A percentile compares a stretch with the other conserved stretches of the same genome.
phyloP scores from a whole-genome alignment of 1,140 invertebrate species.

The Pogonus chalceus region DNA sequence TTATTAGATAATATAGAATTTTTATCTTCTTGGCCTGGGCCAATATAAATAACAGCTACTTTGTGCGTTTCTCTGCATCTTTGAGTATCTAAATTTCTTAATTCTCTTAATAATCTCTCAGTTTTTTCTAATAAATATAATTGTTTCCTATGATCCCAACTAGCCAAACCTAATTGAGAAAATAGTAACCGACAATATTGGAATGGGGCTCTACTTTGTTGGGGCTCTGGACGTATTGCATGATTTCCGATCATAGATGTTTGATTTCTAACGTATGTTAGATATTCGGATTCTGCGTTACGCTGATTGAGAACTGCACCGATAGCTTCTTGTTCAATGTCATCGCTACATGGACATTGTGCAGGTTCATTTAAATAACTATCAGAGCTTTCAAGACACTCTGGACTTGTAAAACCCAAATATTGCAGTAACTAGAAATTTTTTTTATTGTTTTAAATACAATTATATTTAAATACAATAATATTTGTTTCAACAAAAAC shows the following conservation, averaged over 20 bases:
- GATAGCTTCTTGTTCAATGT: conserved; percentile 73
- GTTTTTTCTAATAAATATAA: conserved; percentile 83
- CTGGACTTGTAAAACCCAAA: conserved; percentile 84
- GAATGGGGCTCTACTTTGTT: conserved; percentile 44
- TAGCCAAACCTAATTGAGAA: conserved; percentile 79
- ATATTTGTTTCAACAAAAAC: background rate
- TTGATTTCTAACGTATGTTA: conserved; percentile 21
- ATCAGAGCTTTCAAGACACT: conserved; percentile 67
- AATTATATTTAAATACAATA: conserved; percentile 3
- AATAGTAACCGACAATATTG: conserved; percentile 79
- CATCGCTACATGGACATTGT: conserved; percentile 52
- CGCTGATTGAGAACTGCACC: conserved; percentile 71
- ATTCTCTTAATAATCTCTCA: conserved; percentile 80
- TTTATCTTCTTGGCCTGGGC: conserved; percentile 92
- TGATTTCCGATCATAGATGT: conserved; percentile 27
- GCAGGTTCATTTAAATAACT: conserved; percentile 61
- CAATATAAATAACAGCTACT: conserved; percentile 93
- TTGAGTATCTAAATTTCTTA: conserved; percentile 87
- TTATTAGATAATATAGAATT: conserved; percentile 78
- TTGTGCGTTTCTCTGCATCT: conserved; percentile 95
- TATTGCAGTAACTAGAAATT: conserved; percentile 68
- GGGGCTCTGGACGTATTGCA: conserved; percentile 16
- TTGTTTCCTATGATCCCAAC: conserved; percentile 77
- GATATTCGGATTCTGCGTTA: conserved; percentile 59
- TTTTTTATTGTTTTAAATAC: conserved; percentile 15